A percentile compares a stretch with the other conserved stretches of the same genome.
Conservation (phyloP, 2,888 invertebrate genomes). For the Temnothorax unifasciatus region DNA sequence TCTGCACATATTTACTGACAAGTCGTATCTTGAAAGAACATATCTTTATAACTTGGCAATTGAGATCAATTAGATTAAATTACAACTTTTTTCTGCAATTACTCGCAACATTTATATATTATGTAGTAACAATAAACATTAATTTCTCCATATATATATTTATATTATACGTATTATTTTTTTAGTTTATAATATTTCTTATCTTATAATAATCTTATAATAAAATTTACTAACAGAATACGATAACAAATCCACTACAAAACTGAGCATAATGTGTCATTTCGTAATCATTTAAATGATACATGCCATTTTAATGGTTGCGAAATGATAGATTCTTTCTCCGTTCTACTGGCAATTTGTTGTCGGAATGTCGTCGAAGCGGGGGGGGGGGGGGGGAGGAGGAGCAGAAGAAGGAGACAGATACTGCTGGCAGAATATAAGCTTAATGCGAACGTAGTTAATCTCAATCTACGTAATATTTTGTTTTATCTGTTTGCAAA, state of each 20-base stretch:
- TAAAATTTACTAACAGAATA: not conserved
- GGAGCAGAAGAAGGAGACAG: not conserved
- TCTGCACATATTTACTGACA: not conserved
- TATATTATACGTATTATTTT: not conserved
- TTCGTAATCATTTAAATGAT: conserved; percentile 6
- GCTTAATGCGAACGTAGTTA: not conserved
- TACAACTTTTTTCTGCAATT: not conserved
- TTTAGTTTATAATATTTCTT: no score
- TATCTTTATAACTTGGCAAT: not conserved
- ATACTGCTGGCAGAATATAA: not conserved
- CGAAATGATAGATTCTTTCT: not conserved
- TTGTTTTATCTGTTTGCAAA: not conserved
- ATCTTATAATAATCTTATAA: not conserved
- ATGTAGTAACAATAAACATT: not conserved
- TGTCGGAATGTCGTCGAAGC: not conserved
- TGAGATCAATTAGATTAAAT: not conserved
- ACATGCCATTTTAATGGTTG: not conserved
- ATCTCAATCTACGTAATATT: not conserved
- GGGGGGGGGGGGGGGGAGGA: not conserved
- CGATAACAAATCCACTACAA: not conserved
- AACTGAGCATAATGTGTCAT: not conserved
- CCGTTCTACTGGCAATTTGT: not conserved
- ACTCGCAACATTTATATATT: not conserved
- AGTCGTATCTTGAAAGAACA: not conserved
- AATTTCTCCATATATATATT: not conserved